A percentile compares a stretch with the other conserved stretches of the same genome.
phyloP scores from a whole-genome alignment of 2,113 vertebrate species.

The Lonchura striata region DNA sequence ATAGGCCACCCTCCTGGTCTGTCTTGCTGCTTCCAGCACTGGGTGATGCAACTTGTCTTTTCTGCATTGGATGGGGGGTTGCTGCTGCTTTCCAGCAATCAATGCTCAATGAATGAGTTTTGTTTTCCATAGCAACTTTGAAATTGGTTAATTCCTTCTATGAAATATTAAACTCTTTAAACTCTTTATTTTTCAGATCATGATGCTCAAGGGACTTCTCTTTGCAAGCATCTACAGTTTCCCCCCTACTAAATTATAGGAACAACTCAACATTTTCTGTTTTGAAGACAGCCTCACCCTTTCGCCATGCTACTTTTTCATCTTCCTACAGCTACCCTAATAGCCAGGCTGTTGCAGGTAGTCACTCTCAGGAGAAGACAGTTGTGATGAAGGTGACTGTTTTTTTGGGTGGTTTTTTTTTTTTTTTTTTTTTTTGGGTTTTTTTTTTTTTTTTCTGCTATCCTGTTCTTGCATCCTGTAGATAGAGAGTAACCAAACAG shows the following conservation, averaged over 20 bases:
- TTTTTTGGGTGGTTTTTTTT: not conserved
- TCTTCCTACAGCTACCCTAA: not conserved
- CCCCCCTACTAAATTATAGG: not conserved
- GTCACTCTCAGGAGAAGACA: not conserved
- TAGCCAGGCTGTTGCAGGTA: not conserved
- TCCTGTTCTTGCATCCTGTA: constrained; percentile 25
- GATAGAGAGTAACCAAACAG: not conserved
- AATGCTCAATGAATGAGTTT: not conserved
- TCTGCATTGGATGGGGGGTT: not conserved
- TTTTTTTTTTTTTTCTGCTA: not conserved
- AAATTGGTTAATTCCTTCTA: not conserved
- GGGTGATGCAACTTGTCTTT: not conserved
- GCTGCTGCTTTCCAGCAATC: not conserved
- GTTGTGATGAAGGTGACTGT: not conserved
- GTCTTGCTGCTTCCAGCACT: not conserved
- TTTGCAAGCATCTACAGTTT: not conserved
- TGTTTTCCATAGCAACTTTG: not conserved
- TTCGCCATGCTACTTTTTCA: not conserved
- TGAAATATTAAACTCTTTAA: not conserved
- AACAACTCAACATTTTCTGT: not conserved
- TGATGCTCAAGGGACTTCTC: not conserved
- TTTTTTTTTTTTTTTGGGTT: not conserved
- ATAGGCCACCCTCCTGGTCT: not conserved
- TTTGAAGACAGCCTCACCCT: not conserved
- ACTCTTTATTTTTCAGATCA: not conserved